Evolutionary conservation across 2,113 vertebrate species (phyloP).

Genomic region (Entelurus aequoreus): DNA sequence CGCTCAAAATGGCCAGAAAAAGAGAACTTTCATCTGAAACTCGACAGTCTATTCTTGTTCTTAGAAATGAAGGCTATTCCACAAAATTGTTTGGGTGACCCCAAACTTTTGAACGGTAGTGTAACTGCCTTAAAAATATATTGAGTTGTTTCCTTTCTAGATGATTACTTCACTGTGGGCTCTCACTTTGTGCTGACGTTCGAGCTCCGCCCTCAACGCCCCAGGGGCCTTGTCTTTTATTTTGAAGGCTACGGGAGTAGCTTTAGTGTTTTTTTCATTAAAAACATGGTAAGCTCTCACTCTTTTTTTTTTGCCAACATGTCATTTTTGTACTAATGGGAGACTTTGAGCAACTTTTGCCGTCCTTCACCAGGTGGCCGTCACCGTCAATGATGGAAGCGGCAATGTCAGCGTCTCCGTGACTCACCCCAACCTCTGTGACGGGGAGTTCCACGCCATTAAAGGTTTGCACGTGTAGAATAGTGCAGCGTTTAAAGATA

Average conservation of each 20-base stretch:
- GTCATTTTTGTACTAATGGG: neutral
- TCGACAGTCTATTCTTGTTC: too few species aligned
- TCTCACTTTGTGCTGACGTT: constrained; percentile 75
- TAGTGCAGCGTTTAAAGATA: too few species aligned
- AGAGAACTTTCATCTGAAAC: too few species aligned
- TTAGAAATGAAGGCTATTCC: too few species aligned
- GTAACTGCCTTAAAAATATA: too few species aligned
- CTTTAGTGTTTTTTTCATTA: constrained; percentile 74
- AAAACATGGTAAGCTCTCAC: constrained; percentile 66
- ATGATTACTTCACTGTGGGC: constrained; percentile 57
- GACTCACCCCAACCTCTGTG: constrained; percentile 69
- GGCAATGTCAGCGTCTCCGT: constrained; percentile 67
- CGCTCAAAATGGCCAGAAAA: too few species aligned
- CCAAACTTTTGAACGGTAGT: too few species aligned
- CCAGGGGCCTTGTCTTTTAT: constrained; percentile 75
- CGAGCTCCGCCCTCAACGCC: constrained; percentile 73
- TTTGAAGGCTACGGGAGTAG: constrained; percentile 47
- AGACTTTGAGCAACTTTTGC: neutral
- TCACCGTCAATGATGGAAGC: constrained; percentile 62
- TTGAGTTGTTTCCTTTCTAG: constrained; percentile 50
- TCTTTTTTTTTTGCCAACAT: neutral
- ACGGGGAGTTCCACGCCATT: constrained; percentile 76
- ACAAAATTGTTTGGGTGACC: too few species aligned
- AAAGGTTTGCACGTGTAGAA: constrained; percentile 66
- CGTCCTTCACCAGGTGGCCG: constrained; percentile 69